Evolutionary conservation across 2,888 invertebrate species (phyloP).

Genomic region (Parelbella ahira): DNA sequence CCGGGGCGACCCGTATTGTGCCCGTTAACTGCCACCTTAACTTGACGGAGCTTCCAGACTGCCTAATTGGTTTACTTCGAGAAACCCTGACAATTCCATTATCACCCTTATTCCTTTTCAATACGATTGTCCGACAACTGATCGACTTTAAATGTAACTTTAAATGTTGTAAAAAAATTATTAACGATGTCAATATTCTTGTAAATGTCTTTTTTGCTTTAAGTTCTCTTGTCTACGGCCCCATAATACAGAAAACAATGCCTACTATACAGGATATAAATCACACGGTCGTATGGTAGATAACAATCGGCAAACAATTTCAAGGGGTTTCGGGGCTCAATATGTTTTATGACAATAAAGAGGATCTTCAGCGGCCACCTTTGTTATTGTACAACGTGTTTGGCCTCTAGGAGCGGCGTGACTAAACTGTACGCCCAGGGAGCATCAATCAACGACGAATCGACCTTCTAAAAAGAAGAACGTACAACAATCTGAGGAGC

Average conservation of each 20-base stretch:
- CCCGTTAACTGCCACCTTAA: slow-evolving; percentile 41
- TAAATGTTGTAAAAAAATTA: too few species aligned
- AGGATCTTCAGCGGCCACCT: slow-evolving; percentile 10
- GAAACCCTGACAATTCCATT: not conserved
- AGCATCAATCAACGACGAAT: slow-evolving; percentile 42
- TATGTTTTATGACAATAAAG: slow-evolving; percentile 15
- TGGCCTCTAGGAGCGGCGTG: slow-evolving; percentile 34
- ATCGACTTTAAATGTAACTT: too few species aligned
- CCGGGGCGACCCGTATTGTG: slow-evolving; percentile 17
- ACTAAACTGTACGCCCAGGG: slow-evolving; percentile 33
- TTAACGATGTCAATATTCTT: too few species aligned
- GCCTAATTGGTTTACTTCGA: slow-evolving; percentile 23
- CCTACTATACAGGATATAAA: too few species aligned
- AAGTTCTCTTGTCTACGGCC: too few species aligned
- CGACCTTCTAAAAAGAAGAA: slow-evolving; percentile 31
- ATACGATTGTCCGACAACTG: slow-evolving; percentile 1
- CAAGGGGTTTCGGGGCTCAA: slow-evolving; percentile 11
- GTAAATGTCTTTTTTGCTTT: too few species aligned
- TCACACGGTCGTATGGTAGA: slow-evolving; percentile 10
- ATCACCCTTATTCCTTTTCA: slow-evolving; percentile 4
- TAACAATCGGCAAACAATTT: slow-evolving; percentile 23
- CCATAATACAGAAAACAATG: too few species aligned
- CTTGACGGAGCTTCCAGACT: slow-evolving; percentile 36
- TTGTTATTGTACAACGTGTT: slow-evolving; percentile 31
- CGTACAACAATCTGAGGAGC: not conserved